phyloP scores from a whole-genome alignment of 2,888 invertebrate species.

The Hedya salicella region DNA sequence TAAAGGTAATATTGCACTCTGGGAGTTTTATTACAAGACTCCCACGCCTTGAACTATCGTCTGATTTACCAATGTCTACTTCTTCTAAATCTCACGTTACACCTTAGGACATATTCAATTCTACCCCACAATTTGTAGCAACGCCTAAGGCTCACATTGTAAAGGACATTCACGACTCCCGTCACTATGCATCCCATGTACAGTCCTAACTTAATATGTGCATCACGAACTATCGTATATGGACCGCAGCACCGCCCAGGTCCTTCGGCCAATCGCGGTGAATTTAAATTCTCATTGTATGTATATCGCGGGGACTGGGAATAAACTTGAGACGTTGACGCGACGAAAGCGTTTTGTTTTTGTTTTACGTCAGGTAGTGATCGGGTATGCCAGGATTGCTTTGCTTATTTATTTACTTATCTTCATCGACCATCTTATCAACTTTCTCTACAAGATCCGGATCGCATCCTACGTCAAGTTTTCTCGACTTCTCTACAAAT shows the following conservation, averaged over 20 bases:
- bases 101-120: slow-evolving; percentile 39
- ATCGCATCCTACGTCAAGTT: too few relatives aligned
- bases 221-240: slow-evolving; percentile 82
- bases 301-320: slow-evolving; percentile 75
- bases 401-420: slow-evolving; percentile 26
- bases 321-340: slow-evolving; percentile 71
- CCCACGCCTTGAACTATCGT: neutral
- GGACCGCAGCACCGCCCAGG: slow-evolving; percentile 70
- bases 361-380: slow-evolving; percentile 33
- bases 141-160: slow-evolving; percentile 66
- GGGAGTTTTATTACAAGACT: neutral
- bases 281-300: slow-evolving; percentile 83
- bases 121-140: slow-evolving; percentile 42
- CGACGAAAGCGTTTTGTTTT: slow-evolving; percentile 53
- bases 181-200: slow-evolving; percentile 77
- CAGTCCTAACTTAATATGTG: slow-evolving; percentile 84
- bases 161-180: slow-evolving; percentile 75
- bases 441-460: neutral
- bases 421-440: neutral
- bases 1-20: too few relatives aligned
- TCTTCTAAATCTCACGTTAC: slow-evolving; percentile 32
- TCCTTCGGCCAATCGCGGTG: slow-evolving; percentile 76
- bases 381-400: slow-evolving; percentile 10
- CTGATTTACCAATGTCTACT: neutral
- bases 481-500: too few relatives aligned